Evolutionary conservation across 2,113 vertebrate genomes (phyloP).

Genomic region (Bettongia penicillata): DNA sequence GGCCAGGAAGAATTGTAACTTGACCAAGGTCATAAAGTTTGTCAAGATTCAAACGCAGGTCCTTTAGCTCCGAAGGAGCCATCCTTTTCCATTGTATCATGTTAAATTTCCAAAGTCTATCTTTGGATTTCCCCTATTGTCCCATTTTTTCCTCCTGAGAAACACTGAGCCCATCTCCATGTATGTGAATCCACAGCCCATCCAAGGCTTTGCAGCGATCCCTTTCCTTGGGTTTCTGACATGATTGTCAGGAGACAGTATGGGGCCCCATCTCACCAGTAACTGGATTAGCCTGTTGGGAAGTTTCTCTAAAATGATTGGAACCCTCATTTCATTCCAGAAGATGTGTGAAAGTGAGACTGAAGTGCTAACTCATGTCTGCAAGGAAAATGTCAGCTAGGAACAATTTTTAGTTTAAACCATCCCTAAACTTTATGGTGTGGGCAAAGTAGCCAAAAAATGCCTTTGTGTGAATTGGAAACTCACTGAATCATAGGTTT

Average conservation of each 20-base stretch:
- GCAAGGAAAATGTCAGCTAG: constrained; percentile 75
- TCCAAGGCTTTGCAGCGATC: background rate
- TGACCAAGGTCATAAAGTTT: background rate
- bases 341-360: constrained; percentile 80
- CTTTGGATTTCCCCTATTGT: background rate
- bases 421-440: constrained; percentile 76
- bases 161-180: background rate
- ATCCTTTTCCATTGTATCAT: background rate
- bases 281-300: constrained; percentile 76
- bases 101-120: background rate
- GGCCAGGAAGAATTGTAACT: background rate
- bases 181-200: background rate
- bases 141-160: background rate
- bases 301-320: constrained; percentile 83
- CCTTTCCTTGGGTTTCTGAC: constrained; percentile 26
- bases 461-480: constrained; percentile 64
- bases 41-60: background rate
- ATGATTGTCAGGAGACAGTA: constrained; percentile 70
- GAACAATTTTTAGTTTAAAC: constrained; percentile 80
- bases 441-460: constrained; percentile 69
- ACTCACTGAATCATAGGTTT: constrained; percentile 26
- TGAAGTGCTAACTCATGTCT: constrained; percentile 83
- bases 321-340: constrained; percentile 78
- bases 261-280: constrained; percentile 73
- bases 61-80: background rate